phyloP scores from a whole-genome alignment of 1,140 invertebrate species.

The Pectinophora gossypiella region DNA sequence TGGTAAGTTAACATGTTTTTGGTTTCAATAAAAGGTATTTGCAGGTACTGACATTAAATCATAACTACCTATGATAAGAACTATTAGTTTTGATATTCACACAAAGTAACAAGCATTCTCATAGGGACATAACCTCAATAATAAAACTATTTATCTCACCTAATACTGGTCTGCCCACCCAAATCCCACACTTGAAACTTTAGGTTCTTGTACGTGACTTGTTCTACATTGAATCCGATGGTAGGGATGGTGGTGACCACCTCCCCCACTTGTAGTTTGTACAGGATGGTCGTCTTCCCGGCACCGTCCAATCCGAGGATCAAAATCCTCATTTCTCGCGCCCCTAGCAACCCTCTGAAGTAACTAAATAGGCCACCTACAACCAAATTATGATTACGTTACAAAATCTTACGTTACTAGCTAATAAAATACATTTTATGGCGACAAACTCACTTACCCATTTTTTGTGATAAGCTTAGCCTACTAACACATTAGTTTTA shows the following conservation, averaged over 20 bases:
- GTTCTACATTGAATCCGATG: constrained; percentile 98
- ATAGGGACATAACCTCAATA: constrained; percentile 23
- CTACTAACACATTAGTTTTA: constrained; percentile 55
- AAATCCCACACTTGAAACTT: constrained; percentile 99
- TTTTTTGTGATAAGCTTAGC: constrained; percentile 53
- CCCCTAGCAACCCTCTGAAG: constrained; percentile 94
- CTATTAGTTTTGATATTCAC: too few species aligned
- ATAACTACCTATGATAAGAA: too few species aligned
- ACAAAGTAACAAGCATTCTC: too few species aligned
- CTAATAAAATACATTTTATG: constrained; percentile 13
- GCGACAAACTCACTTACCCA: constrained; percentile 47
- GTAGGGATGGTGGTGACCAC: constrained; percentile 99
- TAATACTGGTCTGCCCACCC: constrained; percentile 96
- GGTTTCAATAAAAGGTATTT: too few species aligned
- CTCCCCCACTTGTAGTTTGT: constrained; percentile 98
- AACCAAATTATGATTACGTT: constrained; percentile 2
- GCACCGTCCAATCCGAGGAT: constrained; percentile 98
- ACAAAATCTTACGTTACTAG: neutral
- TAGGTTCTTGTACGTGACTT: constrained; percentile 96
- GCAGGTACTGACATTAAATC: too few species aligned
- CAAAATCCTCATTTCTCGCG: constrained; percentile 97
- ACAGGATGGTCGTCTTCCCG: constrained; percentile 99
- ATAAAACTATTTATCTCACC: constrained; percentile 46
- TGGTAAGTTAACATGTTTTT: too few species aligned
- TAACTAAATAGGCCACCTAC: constrained; percentile 96